Conservation (phyloP, 2,888 invertebrate genomes). For the Argyresthia albistria region DNA sequence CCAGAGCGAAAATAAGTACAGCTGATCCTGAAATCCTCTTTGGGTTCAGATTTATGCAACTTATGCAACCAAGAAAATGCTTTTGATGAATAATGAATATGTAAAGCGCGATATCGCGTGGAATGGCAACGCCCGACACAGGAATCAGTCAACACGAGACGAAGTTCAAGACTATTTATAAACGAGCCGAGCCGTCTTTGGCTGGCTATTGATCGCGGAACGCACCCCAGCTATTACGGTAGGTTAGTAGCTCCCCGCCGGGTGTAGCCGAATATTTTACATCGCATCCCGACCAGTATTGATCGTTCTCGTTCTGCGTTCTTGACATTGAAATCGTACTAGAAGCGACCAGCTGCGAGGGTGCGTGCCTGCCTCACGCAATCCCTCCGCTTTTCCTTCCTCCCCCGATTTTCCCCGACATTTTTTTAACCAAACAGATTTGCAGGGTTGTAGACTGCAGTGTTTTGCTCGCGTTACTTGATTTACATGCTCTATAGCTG, state of each 20-base stretch:
- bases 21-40: constrained; percentile 20
- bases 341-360: constrained; percentile 66
- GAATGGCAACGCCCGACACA: constrained; percentile 40
- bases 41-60: no score
- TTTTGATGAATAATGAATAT: constrained; percentile 24
- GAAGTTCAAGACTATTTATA: constrained; percentile 72
- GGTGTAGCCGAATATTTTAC: constrained; percentile 63
- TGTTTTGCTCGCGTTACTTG: no score
- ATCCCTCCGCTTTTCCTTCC: constrained; percentile 21
- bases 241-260: constrained; percentile 67
- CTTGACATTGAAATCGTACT: constrained; percentile 71
- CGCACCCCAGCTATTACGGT: constrained; percentile 66
- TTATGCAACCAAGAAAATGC: no score
- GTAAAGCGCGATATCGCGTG: constrained; percentile 15
- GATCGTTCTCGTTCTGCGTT: constrained; percentile 36
- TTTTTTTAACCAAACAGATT: no score
- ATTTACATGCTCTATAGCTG: neutral
- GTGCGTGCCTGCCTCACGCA: constrained; percentile 52
- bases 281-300: constrained; percentile 55
- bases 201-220: constrained; percentile 61
- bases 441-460: no score
- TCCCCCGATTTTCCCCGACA: constrained; percentile 6
- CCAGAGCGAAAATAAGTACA: constrained; percentile 13
- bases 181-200: constrained; percentile 51
- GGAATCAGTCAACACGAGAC: constrained; percentile 39